Conservation (phyloP, 30 jellyfish, hydroid and myxozoan genomes). For the Catostylus mosaicus region DNA sequence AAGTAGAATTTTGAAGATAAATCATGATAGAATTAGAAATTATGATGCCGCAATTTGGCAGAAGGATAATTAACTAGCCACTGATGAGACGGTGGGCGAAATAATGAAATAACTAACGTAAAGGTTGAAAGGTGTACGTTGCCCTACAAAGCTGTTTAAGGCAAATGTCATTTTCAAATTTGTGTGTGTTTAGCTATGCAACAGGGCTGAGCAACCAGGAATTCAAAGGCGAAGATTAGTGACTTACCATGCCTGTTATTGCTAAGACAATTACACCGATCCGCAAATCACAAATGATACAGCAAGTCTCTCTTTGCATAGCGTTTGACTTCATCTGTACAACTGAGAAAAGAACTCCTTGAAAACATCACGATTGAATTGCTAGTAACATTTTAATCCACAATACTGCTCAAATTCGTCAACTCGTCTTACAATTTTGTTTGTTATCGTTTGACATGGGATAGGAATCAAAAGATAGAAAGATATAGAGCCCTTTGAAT, state of each 20-base stretch:
- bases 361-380: conserved; percentile 50
- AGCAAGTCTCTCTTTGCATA: conserved; percentile 73
- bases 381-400: not conserved
- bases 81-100: too few species aligned
- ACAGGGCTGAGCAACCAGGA: not conserved
- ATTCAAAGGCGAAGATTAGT: not conserved
- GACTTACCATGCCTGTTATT: conserved; percentile 64
- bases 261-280: conserved; percentile 67
- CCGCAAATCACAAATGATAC: conserved; percentile 61
- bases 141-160: too few species aligned
- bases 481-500: conserved; percentile 24
- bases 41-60: too few species aligned
- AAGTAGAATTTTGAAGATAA: too few species aligned
- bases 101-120: too few species aligned
- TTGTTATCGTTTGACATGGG: conserved; percentile 25
- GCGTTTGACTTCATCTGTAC: conserved; percentile 59
- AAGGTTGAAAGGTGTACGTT: too few species aligned
- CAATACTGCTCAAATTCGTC: not conserved
- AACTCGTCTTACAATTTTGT: not conserved
- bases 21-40: too few species aligned
- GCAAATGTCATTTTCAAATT: too few species aligned
- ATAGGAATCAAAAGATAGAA: conserved; percentile 16
- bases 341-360: not conserved
- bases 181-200: not conserved
- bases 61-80: too few species aligned